Evolutionary conservation across 2,888 invertebrate species (phyloP), one percentile per base, ranked within the genome.

Genomic region (Lepidocyrtinus sp.): DNA sequence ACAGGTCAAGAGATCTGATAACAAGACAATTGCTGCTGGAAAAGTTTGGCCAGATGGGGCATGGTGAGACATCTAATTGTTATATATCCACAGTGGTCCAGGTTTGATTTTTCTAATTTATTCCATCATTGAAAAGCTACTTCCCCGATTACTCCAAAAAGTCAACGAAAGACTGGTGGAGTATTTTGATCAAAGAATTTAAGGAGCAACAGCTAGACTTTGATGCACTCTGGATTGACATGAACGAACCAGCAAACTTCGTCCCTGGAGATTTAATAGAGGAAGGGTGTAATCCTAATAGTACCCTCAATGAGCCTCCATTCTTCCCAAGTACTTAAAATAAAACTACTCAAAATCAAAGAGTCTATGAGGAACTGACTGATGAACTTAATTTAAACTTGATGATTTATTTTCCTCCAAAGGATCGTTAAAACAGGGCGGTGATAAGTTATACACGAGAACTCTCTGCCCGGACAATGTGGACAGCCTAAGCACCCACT

Each of bases 171-270:
- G 50, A 72, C 19, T 83, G 76, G 75, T 83, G 83, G 83, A 73
- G 1, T 12, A 27, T 25, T 21, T 24, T 82, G 17, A 75, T 83
- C 17, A 50, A 36, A n/a, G 74, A 83, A 25, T 76, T 80, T 63
- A 62, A 73, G 24, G 65, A 82, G 17, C 21, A 73, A 7, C 15
- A 80, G n/a, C 24, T 83, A 1, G 76, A 79, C 17, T 82, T 76
- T 61, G 82, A 82, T 55, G 83, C 70, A 7, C 65, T 83, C 17
- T 83, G 83, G 83, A 80, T 83, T 67, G 83, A 96, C 87, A 96
- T 96, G 96, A 96, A 96, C 89, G 96, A 96, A 88, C 95, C 95
- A 0, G 93, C 94, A 0, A 95, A 95, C 89, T 95, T 96, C 89
- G 89, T 91, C 7, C 91, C 92, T 83, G 95, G 94, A 0, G 86